phyloP scores from a whole-genome alignment of 1,140 invertebrate genomes.

The Apis dorsata region DNA sequence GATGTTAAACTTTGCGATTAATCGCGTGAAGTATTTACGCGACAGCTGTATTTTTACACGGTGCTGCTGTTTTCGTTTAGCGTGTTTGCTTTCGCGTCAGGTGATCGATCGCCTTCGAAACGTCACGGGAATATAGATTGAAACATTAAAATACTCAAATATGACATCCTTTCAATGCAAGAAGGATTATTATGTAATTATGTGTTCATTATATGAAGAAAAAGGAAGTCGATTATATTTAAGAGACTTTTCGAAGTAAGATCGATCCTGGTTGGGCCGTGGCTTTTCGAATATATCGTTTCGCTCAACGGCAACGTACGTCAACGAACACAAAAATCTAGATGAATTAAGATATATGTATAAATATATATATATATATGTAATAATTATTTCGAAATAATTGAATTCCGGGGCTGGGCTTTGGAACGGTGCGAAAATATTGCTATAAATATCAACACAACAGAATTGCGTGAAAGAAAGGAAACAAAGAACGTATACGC shows the following conservation, averaged over 20 bases:
- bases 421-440: conserved; percentile 67
- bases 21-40: conserved; percentile 31
- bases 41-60: conserved; percentile 49
- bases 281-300: conserved; percentile 33
- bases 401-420: conserved; percentile 73
- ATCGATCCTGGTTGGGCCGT: conserved; percentile 18
- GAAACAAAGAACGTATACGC: conserved; percentile 21
- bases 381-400: conserved; percentile 55
- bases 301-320: conserved; percentile 50
- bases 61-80: conserved; percentile 63
- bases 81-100: conserved; percentile 41
- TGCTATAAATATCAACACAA: conserved; percentile 47
- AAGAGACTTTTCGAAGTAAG: conserved; percentile 15
- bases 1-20: background rate
- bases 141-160: conserved; percentile 29
- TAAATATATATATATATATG: conserved; percentile 53
- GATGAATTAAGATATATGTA: conserved; percentile 57
- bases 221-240: background rate
- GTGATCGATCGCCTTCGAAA: conserved; percentile 50
- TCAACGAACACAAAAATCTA: conserved; percentile 60
- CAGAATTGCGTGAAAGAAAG: conserved; percentile 18
- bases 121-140: conserved; percentile 31
- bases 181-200: conserved; percentile 15
- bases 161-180: conserved; percentile 15
- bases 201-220: background rate